Evolutionary conservation across 2,113 vertebrate species (phyloP).

Genomic region (Phyllostomus hastatus): DNA sequence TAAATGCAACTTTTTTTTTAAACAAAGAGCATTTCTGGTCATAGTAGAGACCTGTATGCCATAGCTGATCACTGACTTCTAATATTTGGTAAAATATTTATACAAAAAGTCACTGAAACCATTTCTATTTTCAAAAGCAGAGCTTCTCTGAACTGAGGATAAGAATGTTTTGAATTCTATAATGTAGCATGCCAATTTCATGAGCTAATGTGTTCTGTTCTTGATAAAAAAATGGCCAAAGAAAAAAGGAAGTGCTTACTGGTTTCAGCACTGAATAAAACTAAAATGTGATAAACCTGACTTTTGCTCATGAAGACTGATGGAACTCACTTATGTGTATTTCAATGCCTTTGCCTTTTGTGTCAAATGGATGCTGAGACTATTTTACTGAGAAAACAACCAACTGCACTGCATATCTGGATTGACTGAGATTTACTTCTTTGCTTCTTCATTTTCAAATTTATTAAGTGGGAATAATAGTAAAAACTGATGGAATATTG

Average conservation of each 20-base stretch:
- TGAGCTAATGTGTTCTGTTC: background rate
- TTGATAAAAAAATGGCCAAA: background rate
- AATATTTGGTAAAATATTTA: background rate
- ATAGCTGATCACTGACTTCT: background rate
- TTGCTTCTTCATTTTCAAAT: background rate
- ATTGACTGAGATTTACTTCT: background rate
- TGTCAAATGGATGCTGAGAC: background rate
- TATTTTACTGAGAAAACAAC: slow-evolving; percentile 7
- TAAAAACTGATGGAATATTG: background rate
- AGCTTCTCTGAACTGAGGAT: background rate
- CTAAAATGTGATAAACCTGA: background rate
- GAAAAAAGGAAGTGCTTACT: background rate
- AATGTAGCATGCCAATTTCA: background rate
- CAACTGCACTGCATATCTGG: background rate
- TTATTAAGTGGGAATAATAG: background rate
- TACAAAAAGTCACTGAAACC: background rate
- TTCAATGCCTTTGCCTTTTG: background rate
- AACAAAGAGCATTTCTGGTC: background rate
- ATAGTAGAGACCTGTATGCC: background rate
- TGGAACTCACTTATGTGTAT: background rate
- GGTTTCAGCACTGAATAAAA: background rate
- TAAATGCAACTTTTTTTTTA: background rate
- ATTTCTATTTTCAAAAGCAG: background rate
- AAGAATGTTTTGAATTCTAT: background rate
- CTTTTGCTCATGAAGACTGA: slow-evolving; percentile 9